Percentiles rank a stretch among this genome's conserved stretches.
Evolutionary conservation across 2,888 invertebrate species (phyloP).

Genomic region (Embidobia sp.): DNA sequence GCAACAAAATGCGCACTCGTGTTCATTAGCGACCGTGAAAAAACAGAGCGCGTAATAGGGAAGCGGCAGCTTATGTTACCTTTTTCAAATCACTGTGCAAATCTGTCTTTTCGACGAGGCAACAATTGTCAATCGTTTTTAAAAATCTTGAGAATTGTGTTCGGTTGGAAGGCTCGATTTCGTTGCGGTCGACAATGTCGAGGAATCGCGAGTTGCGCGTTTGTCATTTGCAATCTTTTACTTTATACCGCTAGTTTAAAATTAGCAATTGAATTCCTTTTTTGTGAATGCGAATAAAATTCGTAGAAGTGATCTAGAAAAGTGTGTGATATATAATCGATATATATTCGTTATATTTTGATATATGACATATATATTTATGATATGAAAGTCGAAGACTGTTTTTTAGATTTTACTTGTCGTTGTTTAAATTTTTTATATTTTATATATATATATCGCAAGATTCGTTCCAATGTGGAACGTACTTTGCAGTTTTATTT

Average conservation of each 20-base stretch:
- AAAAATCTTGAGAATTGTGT: constrained; percentile 5
- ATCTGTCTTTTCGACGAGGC: constrained; percentile 20
- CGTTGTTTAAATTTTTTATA: constrained; percentile 19
- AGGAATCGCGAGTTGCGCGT: not conserved
- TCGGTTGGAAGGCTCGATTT: constrained; percentile 15
- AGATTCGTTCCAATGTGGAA: not conserved
- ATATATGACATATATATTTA: constrained; percentile 24
- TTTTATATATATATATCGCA: not conserved
- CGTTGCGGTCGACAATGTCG: constrained; percentile 12
- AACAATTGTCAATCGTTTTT: constrained; percentile 6
- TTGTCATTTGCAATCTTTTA: constrained; percentile 6
- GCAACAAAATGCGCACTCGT: too few relatives aligned
- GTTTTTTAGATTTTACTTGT: constrained; percentile 42
- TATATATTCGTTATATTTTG: constrained; percentile 38
- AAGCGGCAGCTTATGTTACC: constrained; percentile 36
- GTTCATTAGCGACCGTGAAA: constrained; percentile 39
- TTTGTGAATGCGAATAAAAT: constrained; percentile 31
- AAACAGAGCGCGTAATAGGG: constrained; percentile 24
- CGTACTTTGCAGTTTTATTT: constrained; percentile 14
- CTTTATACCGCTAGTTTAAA: not conserved
- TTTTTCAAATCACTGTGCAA: constrained; percentile 25
- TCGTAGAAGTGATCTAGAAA: constrained; percentile 27
- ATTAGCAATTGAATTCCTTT: not conserved
- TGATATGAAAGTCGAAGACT: constrained; percentile 29
- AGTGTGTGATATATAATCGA: constrained; percentile 34